Evolutionary conservation across 2,888 invertebrate genomes (phyloP).

Genomic region (Euclidia mi): DNA sequence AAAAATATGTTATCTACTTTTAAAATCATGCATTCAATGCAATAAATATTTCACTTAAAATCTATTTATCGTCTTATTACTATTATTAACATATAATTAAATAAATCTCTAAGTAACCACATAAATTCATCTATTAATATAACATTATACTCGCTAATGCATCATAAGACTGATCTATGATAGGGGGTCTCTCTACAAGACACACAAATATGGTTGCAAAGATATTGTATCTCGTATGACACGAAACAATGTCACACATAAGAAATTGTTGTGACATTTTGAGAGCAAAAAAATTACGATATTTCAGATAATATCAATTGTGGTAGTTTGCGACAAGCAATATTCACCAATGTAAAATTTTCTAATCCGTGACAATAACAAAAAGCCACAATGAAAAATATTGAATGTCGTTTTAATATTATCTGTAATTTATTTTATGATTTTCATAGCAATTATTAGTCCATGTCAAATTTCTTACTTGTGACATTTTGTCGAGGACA

Average conservation of each 20-base stretch:
- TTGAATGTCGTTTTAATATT: too few relatives aligned
- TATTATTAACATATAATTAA: conserved; percentile 73
- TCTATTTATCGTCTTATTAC: conserved; percentile 64
- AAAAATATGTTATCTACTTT: conserved; percentile 60
- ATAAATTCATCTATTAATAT: conserved; percentile 80
- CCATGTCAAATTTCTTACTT: conserved; percentile 1
- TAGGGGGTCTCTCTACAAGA: conserved; percentile 58
- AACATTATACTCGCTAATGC: conserved; percentile 72
- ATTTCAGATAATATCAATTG: too few relatives aligned
- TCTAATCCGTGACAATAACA: too few relatives aligned
- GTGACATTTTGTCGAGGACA: conserved; percentile 20
- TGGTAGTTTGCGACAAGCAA: background rate
- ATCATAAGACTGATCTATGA: conserved; percentile 81
- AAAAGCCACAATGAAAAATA: too few relatives aligned
- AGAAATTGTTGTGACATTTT: background rate
- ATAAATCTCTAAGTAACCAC: conserved; percentile 81
- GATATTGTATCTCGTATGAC: conserved; percentile 20
- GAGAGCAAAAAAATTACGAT: too few relatives aligned
- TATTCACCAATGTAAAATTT: too few relatives aligned
- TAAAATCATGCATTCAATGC: conserved; percentile 80
- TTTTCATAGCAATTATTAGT: background rate
- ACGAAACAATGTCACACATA: conserved; percentile 18
- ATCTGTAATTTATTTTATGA: too few relatives aligned
- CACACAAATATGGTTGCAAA: conserved; percentile 28
- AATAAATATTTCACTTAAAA: conserved; percentile 59